phyloP scores from a whole-genome alignment of 2,888 invertebrate species.

The Pseudococcus jackbeardsleyi region DNA sequence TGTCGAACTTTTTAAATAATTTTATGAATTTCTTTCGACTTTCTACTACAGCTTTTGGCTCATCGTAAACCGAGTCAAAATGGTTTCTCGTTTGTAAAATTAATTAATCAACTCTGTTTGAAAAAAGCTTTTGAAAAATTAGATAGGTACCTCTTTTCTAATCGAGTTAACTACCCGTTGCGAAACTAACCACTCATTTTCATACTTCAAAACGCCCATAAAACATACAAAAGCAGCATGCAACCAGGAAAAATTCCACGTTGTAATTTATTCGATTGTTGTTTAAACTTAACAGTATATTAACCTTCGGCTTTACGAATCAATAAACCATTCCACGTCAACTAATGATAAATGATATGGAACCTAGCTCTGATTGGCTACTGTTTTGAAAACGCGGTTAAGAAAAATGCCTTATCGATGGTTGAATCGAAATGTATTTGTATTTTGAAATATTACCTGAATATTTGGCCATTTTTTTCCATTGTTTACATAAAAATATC shows the following conservation, averaged over 20 bases:
- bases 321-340: neutral
- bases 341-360: conserved; percentile 7
- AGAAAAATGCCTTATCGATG: too few relatives aligned
- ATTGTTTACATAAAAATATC: neutral
- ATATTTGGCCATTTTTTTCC: neutral
- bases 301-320: conserved; percentile 30
- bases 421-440: too few relatives aligned
- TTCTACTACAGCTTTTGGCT: neutral
- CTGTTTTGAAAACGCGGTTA: neutral
- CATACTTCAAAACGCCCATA: neutral
- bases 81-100: neutral
- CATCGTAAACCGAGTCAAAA: too few relatives aligned
- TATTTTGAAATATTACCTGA: neutral
- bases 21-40: neutral
- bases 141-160: neutral
- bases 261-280: conserved; percentile 1
- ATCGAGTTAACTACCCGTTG: neutral
- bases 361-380: conserved; percentile 4
- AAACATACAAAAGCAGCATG: conserved; percentile 8
- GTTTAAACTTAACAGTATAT: neutral
- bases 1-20: neutral
- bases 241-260: neutral
- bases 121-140: neutral
- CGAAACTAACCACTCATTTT: neutral
- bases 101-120: neutral